Conservation (phyloP, 2,113 vertebrate species). For the Gymnocephalus cernua region DNA sequence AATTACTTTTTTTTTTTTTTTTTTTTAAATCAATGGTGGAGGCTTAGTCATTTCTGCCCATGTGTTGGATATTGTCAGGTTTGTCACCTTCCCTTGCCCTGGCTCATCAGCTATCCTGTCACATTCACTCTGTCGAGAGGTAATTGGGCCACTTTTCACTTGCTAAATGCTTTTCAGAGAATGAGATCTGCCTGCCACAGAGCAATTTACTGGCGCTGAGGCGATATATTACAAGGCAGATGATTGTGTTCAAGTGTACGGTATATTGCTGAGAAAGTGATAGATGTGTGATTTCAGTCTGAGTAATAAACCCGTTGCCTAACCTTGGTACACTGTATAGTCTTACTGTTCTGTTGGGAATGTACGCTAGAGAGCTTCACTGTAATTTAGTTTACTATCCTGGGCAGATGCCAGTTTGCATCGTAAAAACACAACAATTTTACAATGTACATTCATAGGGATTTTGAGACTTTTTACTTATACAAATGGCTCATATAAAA, state of each 20-base stretch:
- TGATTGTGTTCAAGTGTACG: conserved; percentile 67
- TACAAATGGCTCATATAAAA: neutral
- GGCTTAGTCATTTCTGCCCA: conserved; percentile 36
- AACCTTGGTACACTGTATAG: neutral
- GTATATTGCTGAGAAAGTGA: conserved; percentile 37
- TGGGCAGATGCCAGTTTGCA: conserved; percentile 5
- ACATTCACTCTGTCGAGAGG: conserved; percentile 22
- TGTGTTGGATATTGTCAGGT: neutral
- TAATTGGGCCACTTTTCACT: conserved; percentile 54
- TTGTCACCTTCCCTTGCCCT: conserved; percentile 20
- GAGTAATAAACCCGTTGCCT: conserved; percentile 41
- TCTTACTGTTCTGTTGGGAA: conserved; percentile 22
- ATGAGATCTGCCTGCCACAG: conserved; percentile 35
- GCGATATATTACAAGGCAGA: conserved; percentile 46
- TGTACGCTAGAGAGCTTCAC: neutral
- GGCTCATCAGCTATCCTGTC: conserved; percentile 55
- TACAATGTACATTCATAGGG: neutral
- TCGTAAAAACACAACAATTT: conserved; percentile 1
- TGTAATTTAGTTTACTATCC: conserved; percentile 28
- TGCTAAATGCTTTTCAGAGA: conserved; percentile 50
- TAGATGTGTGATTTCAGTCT: conserved; percentile 54
- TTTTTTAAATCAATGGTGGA: conserved; percentile 44
- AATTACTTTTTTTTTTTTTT: neutral
- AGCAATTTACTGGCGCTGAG: conserved; percentile 59
- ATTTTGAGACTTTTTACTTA: neutral